Base-by-base conservation (phyloP, 2,113 vertebrate genomes). In the Chunga burmeisteri region DNA sequence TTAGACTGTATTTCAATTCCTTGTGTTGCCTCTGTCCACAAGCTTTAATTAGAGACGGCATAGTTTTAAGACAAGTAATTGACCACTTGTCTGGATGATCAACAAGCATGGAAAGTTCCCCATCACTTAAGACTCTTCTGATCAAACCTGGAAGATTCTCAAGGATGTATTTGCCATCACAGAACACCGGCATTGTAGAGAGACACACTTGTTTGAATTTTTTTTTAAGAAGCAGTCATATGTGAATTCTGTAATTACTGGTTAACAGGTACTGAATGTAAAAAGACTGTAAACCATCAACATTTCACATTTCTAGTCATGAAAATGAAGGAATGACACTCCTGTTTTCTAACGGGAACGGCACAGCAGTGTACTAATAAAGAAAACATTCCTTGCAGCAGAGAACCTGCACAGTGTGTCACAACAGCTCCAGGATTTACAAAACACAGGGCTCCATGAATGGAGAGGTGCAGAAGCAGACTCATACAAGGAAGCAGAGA, bases 401-500 rank as follows among this genome's bases (percentile, higher is more conserved):
- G 26, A 66, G 65, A 81, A 16, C 26, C 42, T 49, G 47, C 38
- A 58, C 23, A 27, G 42, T 2, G 7, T 19, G 30, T 25, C 68
- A 53, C 75, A 70, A 16, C 46, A 50, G 50, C 47, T 62, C 66
- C 8, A 3, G 8, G 10, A 44, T 15, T 6, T 29, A 34, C 25
- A 38, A 27, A 67, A 16, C 7, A 49, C 50, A 16, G 3, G 7
- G 16, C 18, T 25, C 26, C 5, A 6, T 13, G 62, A 82, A 73
- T 0, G 1, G 34, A 85, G 23, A 80, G 18, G 3, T 23, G 10
- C 2, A 70, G 18, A 23, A 67, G 34, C 55, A 42, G 20, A 1
- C 9, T 3, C 47, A 62, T 44, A 58, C 49, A 40, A 81, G 29
- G 66, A 36, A 59, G 32, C 30, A 71, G 47, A 61, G 30, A 82